These are phyloP conservation scores for Rhinolophus ferrumequinum DNA, from an alignment of 2,113 vertebrate genomes.

Conservation along the genomic window DNA sequence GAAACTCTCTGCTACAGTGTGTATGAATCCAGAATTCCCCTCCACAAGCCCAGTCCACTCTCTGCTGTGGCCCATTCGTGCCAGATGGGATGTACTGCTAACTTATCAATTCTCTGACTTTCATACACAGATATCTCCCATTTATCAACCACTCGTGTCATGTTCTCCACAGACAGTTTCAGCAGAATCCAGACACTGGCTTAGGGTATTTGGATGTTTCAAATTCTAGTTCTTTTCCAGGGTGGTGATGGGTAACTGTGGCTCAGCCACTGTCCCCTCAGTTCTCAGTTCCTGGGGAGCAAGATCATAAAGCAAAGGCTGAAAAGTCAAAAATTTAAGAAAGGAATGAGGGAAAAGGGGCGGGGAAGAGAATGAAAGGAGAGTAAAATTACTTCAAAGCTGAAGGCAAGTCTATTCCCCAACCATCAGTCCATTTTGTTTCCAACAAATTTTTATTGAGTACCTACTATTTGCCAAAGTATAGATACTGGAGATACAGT, in stretches of 20 bases:
- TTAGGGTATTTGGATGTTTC: background rate
- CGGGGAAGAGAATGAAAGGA: background rate
- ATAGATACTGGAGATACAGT: background rate
- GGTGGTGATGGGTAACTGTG: background rate
- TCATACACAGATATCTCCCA: background rate
- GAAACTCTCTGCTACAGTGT: background rate
- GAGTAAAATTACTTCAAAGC: background rate
- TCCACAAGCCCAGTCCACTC: background rate
- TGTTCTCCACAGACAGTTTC: background rate
- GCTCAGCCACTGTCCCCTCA: background rate
- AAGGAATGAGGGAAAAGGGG: background rate
- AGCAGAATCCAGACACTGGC: background rate
- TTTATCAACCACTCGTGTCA: background rate
- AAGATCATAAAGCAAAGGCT: background rate
- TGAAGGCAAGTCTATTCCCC: background rate
- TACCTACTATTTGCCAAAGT: background rate
- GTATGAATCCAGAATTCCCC: background rate
- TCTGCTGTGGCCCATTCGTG: background rate
- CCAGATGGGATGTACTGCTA: background rate
- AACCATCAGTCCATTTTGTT: background rate
- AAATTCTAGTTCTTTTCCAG: background rate
- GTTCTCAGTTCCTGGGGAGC: background rate
- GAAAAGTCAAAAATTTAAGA: background rate
- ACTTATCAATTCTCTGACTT: background rate
- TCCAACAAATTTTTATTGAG: background rate